Evolutionary conservation across 1,140 invertebrate genomes (phyloP).

Genomic region (Apis mellifera): DNA sequence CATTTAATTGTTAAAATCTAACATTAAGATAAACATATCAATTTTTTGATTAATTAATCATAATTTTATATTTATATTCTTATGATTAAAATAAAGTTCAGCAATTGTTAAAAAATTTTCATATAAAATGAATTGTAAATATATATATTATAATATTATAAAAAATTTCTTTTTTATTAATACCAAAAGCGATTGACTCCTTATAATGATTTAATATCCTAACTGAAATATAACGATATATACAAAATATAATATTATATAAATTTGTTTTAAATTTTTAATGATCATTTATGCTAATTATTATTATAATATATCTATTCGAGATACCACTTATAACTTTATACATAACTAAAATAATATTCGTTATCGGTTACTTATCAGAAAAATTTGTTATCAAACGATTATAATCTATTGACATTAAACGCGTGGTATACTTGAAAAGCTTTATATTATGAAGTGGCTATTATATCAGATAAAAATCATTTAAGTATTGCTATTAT

Average conservation of each 20-base stretch:
- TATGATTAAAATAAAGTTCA: neutral
- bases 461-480: slow-evolving; percentile 22
- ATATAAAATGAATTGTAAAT: neutral
- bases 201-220: neutral
- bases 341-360: neutral
- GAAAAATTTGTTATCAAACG: slow-evolving; percentile 9
- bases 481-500: neutral
- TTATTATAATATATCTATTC: neutral
- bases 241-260: too few species aligned
- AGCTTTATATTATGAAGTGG: neutral
- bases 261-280: neutral
- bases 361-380: slow-evolving; percentile 8
- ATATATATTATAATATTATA: too few species aligned
- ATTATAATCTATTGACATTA: slow-evolving; percentile 26
- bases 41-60: neutral
- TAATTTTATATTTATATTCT: neutral
- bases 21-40: neutral
- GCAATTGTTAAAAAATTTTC: neutral
- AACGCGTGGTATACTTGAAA: slow-evolving; percentile 25
- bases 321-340: neutral
- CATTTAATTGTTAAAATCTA: neutral
- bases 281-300: neutral
- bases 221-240: too few species aligned
- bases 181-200: neutral
- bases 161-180: too few species aligned